Evolutionary conservation across 2,797 vertebrate species (phyloP).

Genomic region (Oophaga sylvatica): DNA sequence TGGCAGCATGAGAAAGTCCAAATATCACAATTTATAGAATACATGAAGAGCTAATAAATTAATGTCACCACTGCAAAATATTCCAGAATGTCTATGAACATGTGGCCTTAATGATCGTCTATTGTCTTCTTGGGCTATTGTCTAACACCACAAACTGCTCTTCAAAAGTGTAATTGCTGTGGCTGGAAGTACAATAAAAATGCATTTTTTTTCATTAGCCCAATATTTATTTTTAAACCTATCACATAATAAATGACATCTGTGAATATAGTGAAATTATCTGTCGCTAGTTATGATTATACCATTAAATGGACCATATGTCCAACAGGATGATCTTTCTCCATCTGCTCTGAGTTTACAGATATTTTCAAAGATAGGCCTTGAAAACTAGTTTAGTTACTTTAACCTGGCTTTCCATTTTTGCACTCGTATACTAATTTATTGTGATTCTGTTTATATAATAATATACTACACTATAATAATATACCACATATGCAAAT

Average conservation of each 20-base stretch:
- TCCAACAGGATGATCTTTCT: neutral
- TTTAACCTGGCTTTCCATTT: too few species aligned
- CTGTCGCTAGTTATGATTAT: constrained; percentile 5
- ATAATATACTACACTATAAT: too few species aligned
- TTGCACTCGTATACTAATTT: too few species aligned
- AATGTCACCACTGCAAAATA: constrained; percentile 18
- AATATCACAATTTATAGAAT: constrained; percentile 26
- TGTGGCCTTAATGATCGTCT: constrained; percentile 39
- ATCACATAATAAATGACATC: constrained; percentile 9
- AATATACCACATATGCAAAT: too few species aligned
- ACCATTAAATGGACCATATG: constrained; percentile 32
- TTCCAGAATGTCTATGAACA: neutral
- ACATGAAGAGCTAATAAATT: constrained; percentile 7
- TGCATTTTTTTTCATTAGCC: neutral
- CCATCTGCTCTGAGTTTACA: constrained; percentile 26
- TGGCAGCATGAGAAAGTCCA: constrained; percentile 39
- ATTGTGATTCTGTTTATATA: too few species aligned
- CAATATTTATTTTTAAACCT: constrained; percentile 38
- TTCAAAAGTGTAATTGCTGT: constrained; percentile 25
- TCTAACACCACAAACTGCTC: constrained; percentile 23
- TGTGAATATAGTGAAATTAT: neutral
- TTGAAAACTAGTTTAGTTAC: neutral
- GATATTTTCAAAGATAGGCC: neutral
- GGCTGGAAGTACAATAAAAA: constrained; percentile 28
- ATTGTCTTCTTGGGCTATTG: constrained; percentile 28